Evolutionary conservation across 2,888 invertebrate genomes (phyloP).

Genomic region (Dexiosoma caninum): DNA sequence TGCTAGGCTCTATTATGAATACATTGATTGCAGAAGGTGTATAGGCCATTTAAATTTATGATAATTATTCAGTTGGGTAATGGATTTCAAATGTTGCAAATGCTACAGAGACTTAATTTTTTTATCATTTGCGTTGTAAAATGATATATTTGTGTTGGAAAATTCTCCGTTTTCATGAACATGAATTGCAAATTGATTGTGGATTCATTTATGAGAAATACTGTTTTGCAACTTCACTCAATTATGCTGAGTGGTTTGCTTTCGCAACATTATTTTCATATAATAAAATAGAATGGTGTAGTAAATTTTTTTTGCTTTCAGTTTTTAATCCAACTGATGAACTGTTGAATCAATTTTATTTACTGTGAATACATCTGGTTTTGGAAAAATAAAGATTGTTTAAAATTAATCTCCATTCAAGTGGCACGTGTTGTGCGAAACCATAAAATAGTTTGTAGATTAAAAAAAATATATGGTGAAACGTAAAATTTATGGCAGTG

Average conservation of each 20-base stretch:
- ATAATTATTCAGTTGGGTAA: conserved; percentile 12
- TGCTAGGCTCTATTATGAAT: no score
- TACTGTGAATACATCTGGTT: conserved; percentile 22
- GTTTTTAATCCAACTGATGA: background rate
- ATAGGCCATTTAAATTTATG: conserved; percentile 1
- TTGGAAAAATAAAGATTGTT: conserved; percentile 31
- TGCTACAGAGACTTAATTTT: background rate
- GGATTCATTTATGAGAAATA: background rate
- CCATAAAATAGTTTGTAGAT: background rate
- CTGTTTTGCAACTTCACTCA: background rate
- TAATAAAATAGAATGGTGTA: background rate
- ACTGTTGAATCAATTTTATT: background rate
- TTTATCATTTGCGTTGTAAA: no score
- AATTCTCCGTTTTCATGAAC: background rate
- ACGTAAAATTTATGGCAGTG: background rate
- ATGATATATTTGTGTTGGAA: background rate
- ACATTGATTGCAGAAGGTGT: no score
- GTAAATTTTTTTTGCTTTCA: background rate
- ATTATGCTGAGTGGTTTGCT: conserved; percentile 27
- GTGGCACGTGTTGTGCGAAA: background rate
- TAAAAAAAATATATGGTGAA: background rate
- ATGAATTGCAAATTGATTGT: background rate
- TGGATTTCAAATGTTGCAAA: background rate
- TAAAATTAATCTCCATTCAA: background rate
- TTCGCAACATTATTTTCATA: background rate